Percentiles rank a stretch among this genome's conserved stretches.
Conservation (phyloP, 1,140 invertebrate genomes). For the Micrasema minimum region DNA sequence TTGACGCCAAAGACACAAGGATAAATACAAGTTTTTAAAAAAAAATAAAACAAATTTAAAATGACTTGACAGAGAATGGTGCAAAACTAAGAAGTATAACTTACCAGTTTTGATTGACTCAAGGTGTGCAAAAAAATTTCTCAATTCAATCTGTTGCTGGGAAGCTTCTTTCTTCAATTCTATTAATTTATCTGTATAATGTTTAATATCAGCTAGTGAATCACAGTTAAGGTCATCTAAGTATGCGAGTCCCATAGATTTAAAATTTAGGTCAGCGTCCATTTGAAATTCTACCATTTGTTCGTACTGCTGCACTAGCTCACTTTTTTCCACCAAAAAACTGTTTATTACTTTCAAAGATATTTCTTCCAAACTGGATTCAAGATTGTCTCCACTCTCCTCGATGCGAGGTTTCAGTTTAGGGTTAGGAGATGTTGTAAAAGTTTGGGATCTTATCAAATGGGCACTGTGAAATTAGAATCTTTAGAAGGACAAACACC, state of each 20-base stretch:
- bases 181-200: conserved; percentile 72
- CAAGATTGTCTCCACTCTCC: conserved; percentile 65
- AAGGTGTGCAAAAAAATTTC: conserved; percentile 59
- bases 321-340: conserved; percentile 74
- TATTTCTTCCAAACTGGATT: conserved; percentile 81
- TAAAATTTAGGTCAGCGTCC: conserved; percentile 65
- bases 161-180: conserved; percentile 71
- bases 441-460: conserved; percentile 70
- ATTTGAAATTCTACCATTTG: conserved; percentile 72
- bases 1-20: too few species aligned
- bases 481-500: conserved; percentile 62
- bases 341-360: conserved; percentile 77
- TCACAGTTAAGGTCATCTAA: conserved; percentile 71
- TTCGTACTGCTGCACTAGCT: conserved; percentile 74
- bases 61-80: too few species aligned
- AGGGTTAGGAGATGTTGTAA: conserved; percentile 69
- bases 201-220: conserved; percentile 72
- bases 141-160: conserved; percentile 74
- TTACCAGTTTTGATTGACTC: conserved; percentile 52
- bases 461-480: conserved; percentile 59
- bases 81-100: too few species aligned
- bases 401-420: conserved; percentile 62
- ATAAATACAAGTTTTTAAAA: too few species aligned
- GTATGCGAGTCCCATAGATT: conserved; percentile 75
- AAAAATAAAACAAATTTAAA: too few species aligned